These are phyloP conservation scores for Thaumetopoea pityocampa DNA, from an alignment of 1,140 invertebrate genomes.

Conservation along the genomic window DNA sequence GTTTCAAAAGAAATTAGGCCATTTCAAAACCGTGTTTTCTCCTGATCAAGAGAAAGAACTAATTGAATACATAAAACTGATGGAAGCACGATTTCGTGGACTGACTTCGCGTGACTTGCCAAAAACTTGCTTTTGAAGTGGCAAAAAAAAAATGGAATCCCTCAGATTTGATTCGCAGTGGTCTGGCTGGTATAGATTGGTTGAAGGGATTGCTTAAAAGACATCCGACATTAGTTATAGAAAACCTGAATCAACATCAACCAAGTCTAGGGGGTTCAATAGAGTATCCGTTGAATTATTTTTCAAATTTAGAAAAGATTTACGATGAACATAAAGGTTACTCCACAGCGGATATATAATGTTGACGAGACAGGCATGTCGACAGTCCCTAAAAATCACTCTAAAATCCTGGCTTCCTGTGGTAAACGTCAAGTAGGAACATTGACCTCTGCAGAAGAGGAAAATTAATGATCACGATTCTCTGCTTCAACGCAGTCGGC, in stretches of 20 bases:
- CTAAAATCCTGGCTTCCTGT: neutral
- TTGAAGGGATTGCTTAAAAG: neutral
- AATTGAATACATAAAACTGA: no score
- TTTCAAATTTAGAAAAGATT: neutral
- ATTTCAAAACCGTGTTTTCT: no score
- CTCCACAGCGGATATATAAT: neutral
- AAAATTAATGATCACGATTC: conserved; percentile 10
- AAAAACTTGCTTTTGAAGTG: neutral
- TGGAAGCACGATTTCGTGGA: conserved; percentile 1
- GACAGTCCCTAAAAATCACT: neutral
- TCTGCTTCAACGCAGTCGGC: conserved; percentile 20
- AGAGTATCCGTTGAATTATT: neutral
- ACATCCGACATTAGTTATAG: neutral
- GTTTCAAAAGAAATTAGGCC: no score
- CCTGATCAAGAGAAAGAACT: no score
- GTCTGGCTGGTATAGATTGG: neutral
- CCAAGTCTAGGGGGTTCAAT: neutral
- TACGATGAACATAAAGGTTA: neutral
- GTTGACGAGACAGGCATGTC: neutral
- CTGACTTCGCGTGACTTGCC: neutral
- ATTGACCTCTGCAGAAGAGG: conserved; percentile 24
- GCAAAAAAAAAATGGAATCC: neutral
- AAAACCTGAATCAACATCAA: conserved; percentile 1
- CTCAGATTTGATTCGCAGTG: neutral
- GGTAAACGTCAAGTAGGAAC: conserved; percentile 21